Evolutionary conservation across 2,113 vertebrate species (phyloP).

Genomic region (Callorhinus ursinus): DNA sequence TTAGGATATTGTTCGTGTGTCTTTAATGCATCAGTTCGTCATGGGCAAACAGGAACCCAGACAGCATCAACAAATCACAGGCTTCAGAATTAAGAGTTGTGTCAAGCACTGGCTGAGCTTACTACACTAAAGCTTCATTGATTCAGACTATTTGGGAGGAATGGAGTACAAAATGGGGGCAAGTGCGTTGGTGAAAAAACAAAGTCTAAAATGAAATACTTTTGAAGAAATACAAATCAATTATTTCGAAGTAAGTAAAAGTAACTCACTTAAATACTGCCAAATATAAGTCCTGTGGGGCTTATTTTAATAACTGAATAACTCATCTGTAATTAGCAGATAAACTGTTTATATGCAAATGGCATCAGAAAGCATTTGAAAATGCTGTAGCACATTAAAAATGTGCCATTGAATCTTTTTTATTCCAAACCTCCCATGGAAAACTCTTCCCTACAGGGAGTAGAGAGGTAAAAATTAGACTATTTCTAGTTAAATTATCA

Average conservation of each 20-base stretch:
- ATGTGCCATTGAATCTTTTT: conserved; percentile 41
- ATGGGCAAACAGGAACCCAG: not conserved
- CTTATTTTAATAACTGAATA: conserved; percentile 65
- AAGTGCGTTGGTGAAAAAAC: not conserved
- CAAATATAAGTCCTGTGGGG: not conserved
- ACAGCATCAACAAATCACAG: not conserved
- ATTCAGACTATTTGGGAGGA: not conserved
- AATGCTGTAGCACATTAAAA: conserved; percentile 68
- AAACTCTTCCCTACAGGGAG: not conserved
- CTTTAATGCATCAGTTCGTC: not conserved
- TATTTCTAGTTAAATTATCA: conserved; percentile 25
- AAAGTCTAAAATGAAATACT: not conserved
- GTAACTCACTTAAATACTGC: conserved; percentile 10
- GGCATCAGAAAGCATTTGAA: conserved; percentile 62
- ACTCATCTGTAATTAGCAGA: conserved; percentile 64
- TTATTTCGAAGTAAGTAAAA: conserved; percentile 55
- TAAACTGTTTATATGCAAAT: conserved; percentile 69
- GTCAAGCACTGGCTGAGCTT: not conserved
- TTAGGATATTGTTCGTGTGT: not conserved
- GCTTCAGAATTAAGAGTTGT: not conserved
- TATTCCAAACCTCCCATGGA: conserved; percentile 27
- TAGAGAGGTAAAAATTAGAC: not conserved
- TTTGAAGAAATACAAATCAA: conserved; percentile 41
- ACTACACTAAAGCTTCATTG: not conserved
- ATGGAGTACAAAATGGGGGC: not conserved